Conservation (phyloP, 2,797 vertebrate species). For the Decapterus maruadsi region DNA sequence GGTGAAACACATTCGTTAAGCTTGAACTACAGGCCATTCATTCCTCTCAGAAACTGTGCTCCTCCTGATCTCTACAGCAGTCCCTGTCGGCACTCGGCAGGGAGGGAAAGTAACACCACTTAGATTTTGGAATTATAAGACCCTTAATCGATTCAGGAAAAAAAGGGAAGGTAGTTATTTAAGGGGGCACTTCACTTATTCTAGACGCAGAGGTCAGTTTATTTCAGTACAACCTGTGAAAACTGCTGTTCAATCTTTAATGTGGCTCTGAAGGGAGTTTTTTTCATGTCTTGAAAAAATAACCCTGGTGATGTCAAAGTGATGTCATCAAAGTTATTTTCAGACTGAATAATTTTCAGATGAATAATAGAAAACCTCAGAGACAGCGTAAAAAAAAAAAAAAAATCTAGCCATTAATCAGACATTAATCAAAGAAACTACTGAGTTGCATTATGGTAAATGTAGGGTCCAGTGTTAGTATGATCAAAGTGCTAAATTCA, state of each 20-base stretch:
- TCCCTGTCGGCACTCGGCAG: conserved; percentile 10
- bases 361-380: background rate
- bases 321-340: background rate
- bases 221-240: background rate
- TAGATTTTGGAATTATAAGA: background rate
- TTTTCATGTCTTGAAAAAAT: background rate
- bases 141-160: background rate
- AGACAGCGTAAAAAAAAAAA: background rate
- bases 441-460: background rate
- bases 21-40: conserved; percentile 23
- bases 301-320: background rate
- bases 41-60: conserved; percentile 37
- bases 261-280: background rate
- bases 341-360: too few species aligned
- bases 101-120: conserved; percentile 25
- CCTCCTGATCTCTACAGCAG: conserved; percentile 21
- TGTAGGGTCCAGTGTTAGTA: background rate
- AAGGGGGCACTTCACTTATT: background rate
- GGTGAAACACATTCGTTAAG: conserved; percentile 33
- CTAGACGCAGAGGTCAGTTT: background rate
- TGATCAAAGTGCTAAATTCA: background rate
- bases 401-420: too few species aligned
- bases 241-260: background rate
- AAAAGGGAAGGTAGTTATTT: background rate
- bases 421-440: background rate